Conservation (phyloP, 2,797 vertebrate genomes). For the Ctenochaetus hawaiiensis region DNA sequence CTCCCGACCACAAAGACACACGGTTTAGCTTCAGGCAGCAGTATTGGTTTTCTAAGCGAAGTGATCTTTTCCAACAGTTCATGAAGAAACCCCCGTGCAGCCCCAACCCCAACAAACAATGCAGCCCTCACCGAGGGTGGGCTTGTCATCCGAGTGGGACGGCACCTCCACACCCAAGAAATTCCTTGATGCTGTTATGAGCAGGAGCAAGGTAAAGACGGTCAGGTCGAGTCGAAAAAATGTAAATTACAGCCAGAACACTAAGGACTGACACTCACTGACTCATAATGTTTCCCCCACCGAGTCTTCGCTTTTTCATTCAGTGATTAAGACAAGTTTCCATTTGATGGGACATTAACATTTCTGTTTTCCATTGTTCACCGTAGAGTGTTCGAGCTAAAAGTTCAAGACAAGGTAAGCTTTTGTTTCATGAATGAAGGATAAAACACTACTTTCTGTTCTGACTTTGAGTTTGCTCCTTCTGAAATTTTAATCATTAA, state of each 20-base stretch:
- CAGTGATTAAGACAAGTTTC: constrained; percentile 28
- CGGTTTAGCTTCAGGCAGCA: background rate
- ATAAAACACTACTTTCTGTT: background rate
- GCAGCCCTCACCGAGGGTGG: constrained; percentile 39
- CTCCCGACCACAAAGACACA: background rate
- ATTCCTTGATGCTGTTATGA: constrained; percentile 68
- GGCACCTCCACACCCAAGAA: constrained; percentile 74
- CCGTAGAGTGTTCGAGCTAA: constrained; percentile 82
- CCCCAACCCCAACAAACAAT: background rate
- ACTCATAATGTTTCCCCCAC: background rate
- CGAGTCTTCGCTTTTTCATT: background rate
- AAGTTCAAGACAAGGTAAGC: constrained; percentile 78
- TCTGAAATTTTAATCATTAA: background rate
- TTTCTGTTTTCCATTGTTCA: constrained; percentile 28
- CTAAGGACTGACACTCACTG: too few relatives aligned
- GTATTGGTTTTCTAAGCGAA: background rate
- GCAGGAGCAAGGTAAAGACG: constrained; percentile 82
- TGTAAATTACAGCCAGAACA: background rate
- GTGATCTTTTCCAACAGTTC: constrained; percentile 38
- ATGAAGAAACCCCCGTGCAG: background rate
- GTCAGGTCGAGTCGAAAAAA: too few relatives aligned
- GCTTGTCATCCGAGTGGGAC: constrained; percentile 81
- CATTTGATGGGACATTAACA: constrained; percentile 4
- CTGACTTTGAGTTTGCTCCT: background rate
- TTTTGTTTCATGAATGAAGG: background rate